Conservation (phyloP, 2,113 vertebrate species). For the Nematolebias whitei region DNA sequence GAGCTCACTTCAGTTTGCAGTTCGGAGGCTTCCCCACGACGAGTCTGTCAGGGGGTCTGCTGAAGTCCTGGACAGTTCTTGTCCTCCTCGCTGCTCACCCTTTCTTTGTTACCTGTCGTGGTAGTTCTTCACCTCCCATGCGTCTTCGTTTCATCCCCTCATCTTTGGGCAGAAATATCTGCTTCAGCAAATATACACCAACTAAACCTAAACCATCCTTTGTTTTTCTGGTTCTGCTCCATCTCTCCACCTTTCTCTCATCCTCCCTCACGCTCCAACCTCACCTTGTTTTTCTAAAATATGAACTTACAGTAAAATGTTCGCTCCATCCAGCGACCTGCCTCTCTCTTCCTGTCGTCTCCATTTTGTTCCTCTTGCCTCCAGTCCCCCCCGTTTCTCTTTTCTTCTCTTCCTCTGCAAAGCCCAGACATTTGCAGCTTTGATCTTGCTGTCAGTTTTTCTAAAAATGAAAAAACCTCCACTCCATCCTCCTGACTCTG, state of each 20-base stretch:
- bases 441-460: conserved; percentile 57
- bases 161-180: conserved; percentile 25
- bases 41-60: not conserved
- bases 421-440: conserved; percentile 51
- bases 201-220: conserved; percentile 31
- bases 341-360: not conserved
- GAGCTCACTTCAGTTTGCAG: conserved; percentile 2
- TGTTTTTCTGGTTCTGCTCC: not conserved
- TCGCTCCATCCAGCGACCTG: not conserved
- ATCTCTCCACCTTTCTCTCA: not conserved
- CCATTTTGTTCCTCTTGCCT: not conserved
- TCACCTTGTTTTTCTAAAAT: not conserved
- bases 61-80: not conserved
- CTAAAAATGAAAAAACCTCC: conserved; percentile 10
- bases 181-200: conserved; percentile 2
- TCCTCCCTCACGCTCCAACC: not conserved
- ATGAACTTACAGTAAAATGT: not conserved
- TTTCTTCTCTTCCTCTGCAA: conserved; percentile 27
- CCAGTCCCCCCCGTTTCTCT: not conserved
- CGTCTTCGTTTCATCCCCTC: conserved; percentile 12
- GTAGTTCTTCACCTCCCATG: conserved; percentile 5
- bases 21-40: not conserved
- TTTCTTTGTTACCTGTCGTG: conserved; percentile 14
- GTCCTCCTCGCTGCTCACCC: not conserved
- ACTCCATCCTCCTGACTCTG: conserved; percentile 9